These are phyloP conservation scores for Aldabrachelys gigantea DNA, from an alignment of 2,113 vertebrate genomes.

Conservation along the genomic window DNA sequence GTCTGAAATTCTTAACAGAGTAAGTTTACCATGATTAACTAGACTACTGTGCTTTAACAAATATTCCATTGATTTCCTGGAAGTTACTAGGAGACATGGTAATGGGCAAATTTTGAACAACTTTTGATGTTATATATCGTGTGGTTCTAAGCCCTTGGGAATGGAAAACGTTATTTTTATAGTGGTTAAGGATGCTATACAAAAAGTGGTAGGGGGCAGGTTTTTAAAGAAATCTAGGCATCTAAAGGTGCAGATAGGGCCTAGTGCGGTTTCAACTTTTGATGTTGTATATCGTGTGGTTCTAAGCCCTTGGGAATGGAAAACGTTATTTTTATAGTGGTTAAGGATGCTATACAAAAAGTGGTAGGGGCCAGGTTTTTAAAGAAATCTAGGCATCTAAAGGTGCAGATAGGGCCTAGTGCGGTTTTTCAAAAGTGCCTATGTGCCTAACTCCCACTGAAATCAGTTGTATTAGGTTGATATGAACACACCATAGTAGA, in stretches of 20 bases:
- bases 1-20: conserved; percentile 51
- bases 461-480: background rate
- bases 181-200: background rate
- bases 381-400: background rate
- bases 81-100: background rate
- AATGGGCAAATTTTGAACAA: conserved; percentile 30
- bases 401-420: background rate
- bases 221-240: background rate
- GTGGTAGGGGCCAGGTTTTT: background rate
- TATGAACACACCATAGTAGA: background rate
- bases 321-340: background rate
- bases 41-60: conserved; percentile 41
- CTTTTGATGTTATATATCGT: background rate
- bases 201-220: background rate
- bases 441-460: background rate
- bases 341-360: background rate
- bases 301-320: background rate
- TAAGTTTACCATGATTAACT: conserved; percentile 46
- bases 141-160: background rate
- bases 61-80: conserved; percentile 52
- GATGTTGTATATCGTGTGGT: background rate
- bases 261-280: no score
- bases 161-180: background rate
- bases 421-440: background rate
- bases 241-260: background rate